phyloP scores from a whole-genome alignment of 2,888 invertebrate species.

The Pteria penguin region DNA sequence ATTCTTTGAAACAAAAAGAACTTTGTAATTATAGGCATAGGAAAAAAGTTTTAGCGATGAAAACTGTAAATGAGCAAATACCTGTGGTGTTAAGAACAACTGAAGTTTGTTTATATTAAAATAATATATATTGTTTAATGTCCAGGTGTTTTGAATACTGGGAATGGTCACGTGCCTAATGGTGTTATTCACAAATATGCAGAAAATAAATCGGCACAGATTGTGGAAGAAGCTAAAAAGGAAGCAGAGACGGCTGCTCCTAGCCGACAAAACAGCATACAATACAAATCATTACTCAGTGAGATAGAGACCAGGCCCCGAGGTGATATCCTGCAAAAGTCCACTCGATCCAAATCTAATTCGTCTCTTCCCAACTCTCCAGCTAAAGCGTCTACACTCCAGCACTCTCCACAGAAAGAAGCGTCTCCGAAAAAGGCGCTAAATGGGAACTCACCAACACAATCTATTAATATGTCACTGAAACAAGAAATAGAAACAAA shows the following conservation, averaged over 20 bases:
- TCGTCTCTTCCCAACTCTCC: neutral
- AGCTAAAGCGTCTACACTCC: neutral
- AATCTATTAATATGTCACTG: neutral
- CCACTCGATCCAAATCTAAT: neutral
- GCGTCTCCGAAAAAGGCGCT: neutral
- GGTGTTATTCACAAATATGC: neutral
- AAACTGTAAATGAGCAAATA: too few relatives aligned
- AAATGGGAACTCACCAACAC: neutral
- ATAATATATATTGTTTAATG: too few relatives aligned
- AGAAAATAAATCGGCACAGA: neutral
- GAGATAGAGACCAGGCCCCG: constrained; percentile 4
- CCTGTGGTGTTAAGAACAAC: too few relatives aligned
- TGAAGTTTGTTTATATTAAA: too few relatives aligned
- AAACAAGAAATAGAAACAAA: neutral
- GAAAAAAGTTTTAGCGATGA: too few relatives aligned
- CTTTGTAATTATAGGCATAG: too few relatives aligned
- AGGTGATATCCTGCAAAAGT: constrained; percentile 6
- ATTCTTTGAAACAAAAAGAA: too few relatives aligned
- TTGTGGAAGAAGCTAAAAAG: neutral
- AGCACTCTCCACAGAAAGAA: neutral
- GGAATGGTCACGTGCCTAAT: constrained; percentile 20
- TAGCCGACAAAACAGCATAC: constrained; percentile 10
- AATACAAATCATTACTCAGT: constrained; percentile 20
- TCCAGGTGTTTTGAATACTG: constrained; percentile 3
- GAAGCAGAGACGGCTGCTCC: neutral